Conservation (phyloP, 2,888 invertebrate species). For the Pseudococcus jackbeardsleyi region DNA sequence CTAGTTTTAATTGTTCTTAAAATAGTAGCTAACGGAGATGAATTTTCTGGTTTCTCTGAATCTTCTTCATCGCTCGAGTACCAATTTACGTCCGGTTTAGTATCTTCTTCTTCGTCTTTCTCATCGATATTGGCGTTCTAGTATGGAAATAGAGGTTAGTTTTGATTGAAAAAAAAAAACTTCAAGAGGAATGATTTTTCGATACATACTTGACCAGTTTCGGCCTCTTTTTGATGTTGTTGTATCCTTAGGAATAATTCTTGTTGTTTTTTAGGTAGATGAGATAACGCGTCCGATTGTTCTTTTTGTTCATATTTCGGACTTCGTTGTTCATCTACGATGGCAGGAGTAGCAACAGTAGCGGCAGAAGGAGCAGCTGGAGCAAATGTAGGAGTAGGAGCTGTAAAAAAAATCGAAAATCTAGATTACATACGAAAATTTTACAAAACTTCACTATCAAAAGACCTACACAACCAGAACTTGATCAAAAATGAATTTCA, state of each 20-base stretch:
- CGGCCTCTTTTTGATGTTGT: slow-evolving; percentile 74
- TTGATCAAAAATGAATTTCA: too few species aligned
- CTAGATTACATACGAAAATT: background rate
- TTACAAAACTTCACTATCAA: too few species aligned
- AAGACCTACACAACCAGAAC: too few species aligned
- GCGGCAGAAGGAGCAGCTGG: background rate
- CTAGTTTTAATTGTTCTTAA: slow-evolving; percentile 60
- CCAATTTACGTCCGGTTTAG: slow-evolving; percentile 75
- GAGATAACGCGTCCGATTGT: slow-evolving; percentile 67
- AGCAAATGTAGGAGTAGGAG: background rate
- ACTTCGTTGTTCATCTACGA: slow-evolving; percentile 38
- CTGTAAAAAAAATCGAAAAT: background rate
- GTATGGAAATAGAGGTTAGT: background rate
- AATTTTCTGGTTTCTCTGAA: slow-evolving; percentile 23
- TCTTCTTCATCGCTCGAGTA: slow-evolving; percentile 83
- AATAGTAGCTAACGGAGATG: slow-evolving; percentile 62
- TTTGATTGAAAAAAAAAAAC: background rate
- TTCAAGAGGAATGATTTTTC: background rate
- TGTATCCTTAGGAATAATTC: slow-evolving; percentile 79
- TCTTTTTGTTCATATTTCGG: slow-evolving; percentile 57
- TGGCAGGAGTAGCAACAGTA: background rate
- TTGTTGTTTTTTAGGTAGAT: slow-evolving; percentile 77
- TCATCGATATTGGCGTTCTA: slow-evolving; percentile 67
- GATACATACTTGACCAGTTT: slow-evolving; percentile 56
- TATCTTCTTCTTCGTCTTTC: slow-evolving; percentile 68